Percentiles rank a stretch among this genome's conserved stretches.
Evolutionary conservation across 2,113 vertebrate genomes (phyloP).

Genomic region (Onychostruthus taczanowskii): DNA sequence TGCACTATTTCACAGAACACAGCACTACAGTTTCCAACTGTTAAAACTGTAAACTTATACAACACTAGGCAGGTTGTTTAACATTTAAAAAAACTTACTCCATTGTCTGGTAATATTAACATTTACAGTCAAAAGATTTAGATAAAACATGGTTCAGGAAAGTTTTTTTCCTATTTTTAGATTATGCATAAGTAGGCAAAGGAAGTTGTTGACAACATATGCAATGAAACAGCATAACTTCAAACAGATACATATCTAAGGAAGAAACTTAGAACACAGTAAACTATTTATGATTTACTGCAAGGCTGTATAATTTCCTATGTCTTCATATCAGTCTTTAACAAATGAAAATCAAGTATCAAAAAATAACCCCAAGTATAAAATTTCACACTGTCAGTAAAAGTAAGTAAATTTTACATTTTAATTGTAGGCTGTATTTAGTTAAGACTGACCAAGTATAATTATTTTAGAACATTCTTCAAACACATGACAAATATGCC

Average conservation of each 20-base stretch:
- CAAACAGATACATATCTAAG: not conserved
- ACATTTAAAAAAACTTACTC: not conserved
- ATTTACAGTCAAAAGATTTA: not conserved
- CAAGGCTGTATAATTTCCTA: not conserved
- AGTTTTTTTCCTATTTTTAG: not conserved
- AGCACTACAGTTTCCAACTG: not conserved
- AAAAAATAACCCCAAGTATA: not conserved
- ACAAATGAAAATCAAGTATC: not conserved
- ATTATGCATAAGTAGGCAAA: not conserved
- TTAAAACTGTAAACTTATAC: not conserved
- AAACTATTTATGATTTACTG: not conserved
- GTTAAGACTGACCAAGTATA: not conserved
- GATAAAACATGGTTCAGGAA: not conserved
- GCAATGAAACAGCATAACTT: not conserved
- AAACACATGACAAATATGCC: not conserved
- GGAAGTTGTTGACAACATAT: not conserved
- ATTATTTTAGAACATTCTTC: not conserved
- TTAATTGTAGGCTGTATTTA: not conserved
- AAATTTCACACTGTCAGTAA: not conserved
- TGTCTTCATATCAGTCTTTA: not conserved
- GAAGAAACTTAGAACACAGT: not conserved
- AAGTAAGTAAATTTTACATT: not conserved
- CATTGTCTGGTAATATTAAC: not conserved
- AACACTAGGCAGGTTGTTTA: not conserved
- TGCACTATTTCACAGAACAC: not conserved